These are phyloP conservation scores for Drosophila borborema DNA, from an alignment of 2,888 invertebrate species.

Conservation along the genomic window DNA sequence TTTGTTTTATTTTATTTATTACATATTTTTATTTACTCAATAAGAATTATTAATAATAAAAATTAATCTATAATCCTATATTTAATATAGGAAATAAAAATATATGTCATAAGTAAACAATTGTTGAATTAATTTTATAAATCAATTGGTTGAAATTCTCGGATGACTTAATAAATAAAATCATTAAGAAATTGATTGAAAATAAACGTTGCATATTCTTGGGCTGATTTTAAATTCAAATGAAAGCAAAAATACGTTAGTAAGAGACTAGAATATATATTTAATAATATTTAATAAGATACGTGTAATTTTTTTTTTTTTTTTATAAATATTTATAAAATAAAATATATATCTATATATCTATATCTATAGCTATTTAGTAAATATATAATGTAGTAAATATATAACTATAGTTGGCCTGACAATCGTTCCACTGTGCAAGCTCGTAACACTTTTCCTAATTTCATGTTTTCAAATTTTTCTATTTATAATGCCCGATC, in stretches of 20 bases:
- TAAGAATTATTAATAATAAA: no score
- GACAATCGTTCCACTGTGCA: not conserved
- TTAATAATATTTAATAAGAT: no score
- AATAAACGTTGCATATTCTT: conserved; percentile 1
- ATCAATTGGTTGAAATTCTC: not conserved
- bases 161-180: no score
- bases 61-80: no score
- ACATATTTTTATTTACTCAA: no score
- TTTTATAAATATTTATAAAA: no score
- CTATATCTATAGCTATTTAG: no score
- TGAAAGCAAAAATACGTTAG: not conserved
- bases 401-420: not conserved
- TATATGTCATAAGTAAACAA: not conserved
- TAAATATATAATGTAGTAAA: no score
- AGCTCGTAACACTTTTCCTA: not conserved
- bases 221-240: not conserved
- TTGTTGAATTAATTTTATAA: not conserved
- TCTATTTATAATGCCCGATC: conserved; percentile 8
- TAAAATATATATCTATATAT: no score
- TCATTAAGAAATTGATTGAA: not conserved
- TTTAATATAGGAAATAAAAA: not conserved
- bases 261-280: not conserved
- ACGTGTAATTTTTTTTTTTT: not conserved
- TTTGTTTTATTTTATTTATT: no score
- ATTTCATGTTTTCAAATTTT: not conserved